Evolutionary conservation across 1,140 invertebrate species (phyloP).

Genomic region (Vanessa tameamea): DNA sequence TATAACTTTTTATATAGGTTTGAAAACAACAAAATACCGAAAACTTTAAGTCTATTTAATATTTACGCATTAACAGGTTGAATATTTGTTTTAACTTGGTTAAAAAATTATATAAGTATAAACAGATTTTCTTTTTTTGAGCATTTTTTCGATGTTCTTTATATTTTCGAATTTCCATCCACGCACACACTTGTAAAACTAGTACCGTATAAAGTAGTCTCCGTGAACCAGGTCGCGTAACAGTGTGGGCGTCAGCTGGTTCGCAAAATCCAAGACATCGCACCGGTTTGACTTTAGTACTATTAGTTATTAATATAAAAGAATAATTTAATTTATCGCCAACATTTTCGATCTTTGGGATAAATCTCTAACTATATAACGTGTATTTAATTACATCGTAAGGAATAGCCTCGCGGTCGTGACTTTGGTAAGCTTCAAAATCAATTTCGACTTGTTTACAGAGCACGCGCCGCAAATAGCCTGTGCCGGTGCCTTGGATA

Average conservation of each 20-base stretch:
- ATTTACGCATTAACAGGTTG: no score
- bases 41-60: neutral
- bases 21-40: neutral
- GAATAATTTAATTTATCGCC: neutral
- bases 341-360: neutral
- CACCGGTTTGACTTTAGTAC: neutral
- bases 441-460: slow-evolving; percentile 28
- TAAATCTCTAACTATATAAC: neutral
- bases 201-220: neutral
- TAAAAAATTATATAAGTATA: neutral
- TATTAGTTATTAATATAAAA: neutral
- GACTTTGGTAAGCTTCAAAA: slow-evolving; percentile 27
- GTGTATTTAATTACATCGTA: slow-evolving; percentile 7
- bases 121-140: no score
- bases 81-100: no score
- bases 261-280: neutral
- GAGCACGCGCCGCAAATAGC: slow-evolving; percentile 24
- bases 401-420: slow-evolving; percentile 1
- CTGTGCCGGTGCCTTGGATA: slow-evolving; percentile 11
- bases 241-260: neutral
- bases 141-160: no score
- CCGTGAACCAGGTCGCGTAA: neutral
- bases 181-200: no score
- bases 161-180: no score
- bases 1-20: no score